These are phyloP conservation scores for Nebria salina DNA, from an alignment of 2,888 invertebrate species.

Conservation along the genomic window DNA sequence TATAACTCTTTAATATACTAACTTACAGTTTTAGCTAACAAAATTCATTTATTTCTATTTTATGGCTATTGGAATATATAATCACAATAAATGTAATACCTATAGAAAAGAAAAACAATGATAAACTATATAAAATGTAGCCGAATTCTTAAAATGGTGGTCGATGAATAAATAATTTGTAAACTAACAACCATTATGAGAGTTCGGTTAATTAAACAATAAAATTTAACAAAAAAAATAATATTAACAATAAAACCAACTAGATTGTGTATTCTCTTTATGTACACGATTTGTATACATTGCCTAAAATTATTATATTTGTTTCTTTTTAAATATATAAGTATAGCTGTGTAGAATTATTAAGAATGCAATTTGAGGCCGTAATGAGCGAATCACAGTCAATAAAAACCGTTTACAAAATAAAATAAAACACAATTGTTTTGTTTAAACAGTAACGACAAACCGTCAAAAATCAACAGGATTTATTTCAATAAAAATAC, in stretches of 20 bases:
- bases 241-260: neutral
- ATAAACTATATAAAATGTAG: neutral
- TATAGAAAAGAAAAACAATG: neutral
- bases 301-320: neutral
- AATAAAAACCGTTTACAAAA: neutral
- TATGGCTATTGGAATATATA: neutral
- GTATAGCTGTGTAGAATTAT: neutral
- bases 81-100: neutral
- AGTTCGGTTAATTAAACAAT: neutral
- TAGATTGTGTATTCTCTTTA: neutral
- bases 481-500: too few species aligned
- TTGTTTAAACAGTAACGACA: neutral
- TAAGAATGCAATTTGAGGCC: neutral
- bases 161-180: neutral
- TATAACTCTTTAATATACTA: constrained; percentile 37
- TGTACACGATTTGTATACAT: neutral
- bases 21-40: neutral
- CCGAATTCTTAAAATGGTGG: neutral
- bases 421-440: neutral
- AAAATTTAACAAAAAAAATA: neutral
- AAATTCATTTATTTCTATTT: too few species aligned
- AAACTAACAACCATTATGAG: neutral
- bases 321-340: neutral
- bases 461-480: too few species aligned
- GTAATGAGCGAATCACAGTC: neutral